phyloP scores from a whole-genome alignment of 2,113 vertebrate species.

The Mugil cephalus region DNA sequence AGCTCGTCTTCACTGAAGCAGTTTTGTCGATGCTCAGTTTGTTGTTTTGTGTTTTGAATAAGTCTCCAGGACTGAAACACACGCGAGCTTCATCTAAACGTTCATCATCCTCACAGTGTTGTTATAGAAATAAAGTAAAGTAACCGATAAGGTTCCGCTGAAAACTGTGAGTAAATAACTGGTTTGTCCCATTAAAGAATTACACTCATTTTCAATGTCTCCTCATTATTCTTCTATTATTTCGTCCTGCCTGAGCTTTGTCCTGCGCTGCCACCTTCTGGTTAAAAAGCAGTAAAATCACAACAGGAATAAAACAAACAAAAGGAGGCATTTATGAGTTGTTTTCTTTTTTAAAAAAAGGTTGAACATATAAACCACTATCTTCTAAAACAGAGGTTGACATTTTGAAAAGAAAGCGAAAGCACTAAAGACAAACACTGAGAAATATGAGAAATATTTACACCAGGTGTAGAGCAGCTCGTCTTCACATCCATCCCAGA shows the following conservation, averaged over 20 bases:
- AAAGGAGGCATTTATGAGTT: conserved; percentile 49
- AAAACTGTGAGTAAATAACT: conserved; percentile 61
- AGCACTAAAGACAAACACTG: conserved; percentile 4
- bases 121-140: no score
- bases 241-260: neutral
- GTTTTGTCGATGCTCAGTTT: conserved; percentile 41
- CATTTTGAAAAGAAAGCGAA: neutral
- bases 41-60: conserved; percentile 49
- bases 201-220: no score
- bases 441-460: conserved; percentile 62
- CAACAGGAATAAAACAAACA: conserved; percentile 20
- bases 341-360: conserved; percentile 67
- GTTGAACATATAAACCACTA: conserved; percentile 49
- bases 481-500: neutral
- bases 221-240: no score
- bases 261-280: conserved; percentile 46
- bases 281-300: conserved; percentile 14
- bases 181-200: conserved; percentile 46
- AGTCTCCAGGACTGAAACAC: conserved; percentile 17
- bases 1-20: conserved; percentile 33
- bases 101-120: no score
- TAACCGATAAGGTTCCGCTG: no score
- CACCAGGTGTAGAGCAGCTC: conserved; percentile 23
- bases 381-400: conserved; percentile 60
- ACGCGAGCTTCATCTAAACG: neutral